phyloP scores from a whole-genome alignment of 2,888 invertebrate species.

The Cistogaster globosa region DNA sequence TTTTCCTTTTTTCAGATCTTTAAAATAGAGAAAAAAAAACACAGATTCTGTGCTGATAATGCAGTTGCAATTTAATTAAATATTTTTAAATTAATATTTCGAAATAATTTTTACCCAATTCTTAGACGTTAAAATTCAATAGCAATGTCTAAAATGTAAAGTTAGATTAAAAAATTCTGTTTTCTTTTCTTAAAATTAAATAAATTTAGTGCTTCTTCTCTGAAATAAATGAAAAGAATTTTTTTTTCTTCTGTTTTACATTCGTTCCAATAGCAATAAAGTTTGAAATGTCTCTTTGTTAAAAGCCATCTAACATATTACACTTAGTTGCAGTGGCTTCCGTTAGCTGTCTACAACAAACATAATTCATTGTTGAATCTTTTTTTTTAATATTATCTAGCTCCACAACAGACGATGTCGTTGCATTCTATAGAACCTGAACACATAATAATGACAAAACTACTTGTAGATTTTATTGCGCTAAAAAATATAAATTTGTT shows the following conservation, averaged over 20 bases:
- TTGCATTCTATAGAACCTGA: background rate
- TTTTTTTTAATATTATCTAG: constrained; percentile 26
- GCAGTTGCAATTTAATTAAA: too few species aligned
- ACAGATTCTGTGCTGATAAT: too few species aligned
- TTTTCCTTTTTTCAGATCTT: too few species aligned
- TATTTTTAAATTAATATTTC: too few species aligned
- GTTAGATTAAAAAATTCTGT: too few species aligned
- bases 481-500: background rate
- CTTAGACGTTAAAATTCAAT: too few species aligned
- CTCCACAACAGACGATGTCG: constrained; percentile 50
- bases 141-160: too few species aligned
- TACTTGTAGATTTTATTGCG: background rate
- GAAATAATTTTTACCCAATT: too few species aligned
- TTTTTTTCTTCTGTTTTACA: background rate
- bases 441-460: constrained; percentile 27
- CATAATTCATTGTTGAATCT: constrained; percentile 22
- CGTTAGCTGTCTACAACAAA: background rate
- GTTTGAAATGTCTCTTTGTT: constrained; percentile 30
- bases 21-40: too few species aligned
- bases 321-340: constrained; percentile 13
- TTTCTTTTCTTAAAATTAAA: background rate
- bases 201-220: background rate
- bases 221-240: background rate
- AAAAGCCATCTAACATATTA: constrained; percentile 15
- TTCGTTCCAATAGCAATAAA: background rate